Conservation (phyloP, 2,113 vertebrate species). For the Malurus cyaneus region DNA sequence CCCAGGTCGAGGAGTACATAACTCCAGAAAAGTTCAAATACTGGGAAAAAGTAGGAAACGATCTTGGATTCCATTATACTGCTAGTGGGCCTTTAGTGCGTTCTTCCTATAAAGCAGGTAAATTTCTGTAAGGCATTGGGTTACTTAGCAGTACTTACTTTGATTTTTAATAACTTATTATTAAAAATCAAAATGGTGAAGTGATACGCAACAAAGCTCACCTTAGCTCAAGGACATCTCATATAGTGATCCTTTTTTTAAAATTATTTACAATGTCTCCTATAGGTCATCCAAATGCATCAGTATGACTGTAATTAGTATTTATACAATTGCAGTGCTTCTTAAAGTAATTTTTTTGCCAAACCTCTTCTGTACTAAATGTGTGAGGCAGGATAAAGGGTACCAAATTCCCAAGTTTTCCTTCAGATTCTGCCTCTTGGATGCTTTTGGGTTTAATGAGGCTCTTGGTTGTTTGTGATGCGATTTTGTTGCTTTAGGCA, state of each 20-base stretch:
- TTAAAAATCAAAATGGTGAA: neutral
- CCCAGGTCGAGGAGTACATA: slow-evolving; percentile 93
- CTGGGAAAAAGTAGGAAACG: slow-evolving; percentile 92
- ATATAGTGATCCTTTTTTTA: neutral
- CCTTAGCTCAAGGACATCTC: neutral
- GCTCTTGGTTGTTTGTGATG: neutral
- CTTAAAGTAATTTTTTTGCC: neutral
- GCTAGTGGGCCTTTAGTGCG: slow-evolving; percentile 95
- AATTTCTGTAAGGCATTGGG: neutral
- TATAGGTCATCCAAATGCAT: neutral
- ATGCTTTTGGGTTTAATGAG: neutral
- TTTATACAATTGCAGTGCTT: neutral
- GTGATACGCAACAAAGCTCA: neutral
- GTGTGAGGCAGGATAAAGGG: neutral
- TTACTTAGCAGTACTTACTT: neutral
- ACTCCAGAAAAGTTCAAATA: slow-evolving; percentile 92
- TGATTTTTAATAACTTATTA: too few relatives aligned
- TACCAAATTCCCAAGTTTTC: neutral
- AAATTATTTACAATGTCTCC: neutral
- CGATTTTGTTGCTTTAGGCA: neutral
- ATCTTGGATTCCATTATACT: slow-evolving; percentile 94
- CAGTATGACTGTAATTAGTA: neutral
- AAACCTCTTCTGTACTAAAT: neutral
- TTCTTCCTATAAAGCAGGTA: slow-evolving; percentile 99
- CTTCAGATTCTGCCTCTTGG: neutral